phyloP scores from a whole-genome alignment of 2,888 invertebrate genomes.

The Ophion costatus region DNA sequence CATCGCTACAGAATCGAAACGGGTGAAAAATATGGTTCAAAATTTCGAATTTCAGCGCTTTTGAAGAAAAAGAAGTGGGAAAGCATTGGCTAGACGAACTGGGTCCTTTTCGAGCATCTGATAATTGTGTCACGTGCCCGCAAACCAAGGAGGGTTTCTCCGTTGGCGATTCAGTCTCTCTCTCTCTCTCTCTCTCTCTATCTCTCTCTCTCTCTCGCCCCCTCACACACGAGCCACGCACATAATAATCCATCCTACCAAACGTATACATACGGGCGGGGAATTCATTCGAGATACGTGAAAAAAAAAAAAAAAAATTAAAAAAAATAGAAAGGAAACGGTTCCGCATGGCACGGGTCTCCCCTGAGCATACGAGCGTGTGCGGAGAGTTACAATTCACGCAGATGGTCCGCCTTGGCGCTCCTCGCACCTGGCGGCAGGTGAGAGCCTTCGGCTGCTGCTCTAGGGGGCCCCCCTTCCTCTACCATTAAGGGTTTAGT shows the following conservation, averaged over 20 bases:
- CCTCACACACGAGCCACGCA: not conserved
- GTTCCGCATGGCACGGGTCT: conserved; percentile 74
- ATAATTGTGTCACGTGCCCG: conserved; percentile 70
- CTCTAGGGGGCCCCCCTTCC: conserved; percentile 69
- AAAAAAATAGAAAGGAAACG: conserved; percentile 71
- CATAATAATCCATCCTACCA: conserved; percentile 31
- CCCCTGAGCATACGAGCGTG: conserved; percentile 62
- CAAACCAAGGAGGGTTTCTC: conserved; percentile 38
- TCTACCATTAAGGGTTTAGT: conserved; percentile 57
- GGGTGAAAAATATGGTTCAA: too few relatives aligned
- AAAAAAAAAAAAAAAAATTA: conserved; percentile 33
- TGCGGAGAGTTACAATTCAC: conserved; percentile 48
- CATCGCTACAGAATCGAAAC: too few relatives aligned
- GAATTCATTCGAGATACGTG: conserved; percentile 54
- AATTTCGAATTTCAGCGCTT: not conserved
- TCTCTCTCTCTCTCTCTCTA: conserved; percentile 23
- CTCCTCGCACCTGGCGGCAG: conserved; percentile 79
- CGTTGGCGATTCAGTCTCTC: conserved; percentile 6
- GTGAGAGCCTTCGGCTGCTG: conserved; percentile 71
- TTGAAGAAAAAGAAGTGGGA: not conserved
- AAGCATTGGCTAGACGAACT: not conserved
- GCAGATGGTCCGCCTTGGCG: conserved; percentile 77
- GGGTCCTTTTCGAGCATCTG: conserved; percentile 34
- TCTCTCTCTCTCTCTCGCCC: conserved; percentile 16
- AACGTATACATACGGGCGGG: conserved; percentile 58